phyloP scores from a whole-genome alignment of 2,888 invertebrate species.

The Acanthacorydalis orientalis region DNA sequence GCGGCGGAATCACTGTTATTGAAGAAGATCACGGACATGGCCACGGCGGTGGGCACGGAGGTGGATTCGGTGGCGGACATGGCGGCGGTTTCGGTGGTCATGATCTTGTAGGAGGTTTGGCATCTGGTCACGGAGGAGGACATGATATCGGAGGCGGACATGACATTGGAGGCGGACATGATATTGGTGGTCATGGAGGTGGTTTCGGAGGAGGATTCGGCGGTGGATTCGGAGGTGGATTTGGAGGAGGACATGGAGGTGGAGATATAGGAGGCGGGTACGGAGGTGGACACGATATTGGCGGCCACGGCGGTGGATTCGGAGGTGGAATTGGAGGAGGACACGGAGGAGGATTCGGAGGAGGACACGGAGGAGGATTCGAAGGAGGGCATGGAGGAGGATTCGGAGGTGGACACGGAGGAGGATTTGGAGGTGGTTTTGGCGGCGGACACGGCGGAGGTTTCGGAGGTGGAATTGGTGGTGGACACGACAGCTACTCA shows the following conservation, averaged over 20 bases:
- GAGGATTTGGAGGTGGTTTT: not conserved
- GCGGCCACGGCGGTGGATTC: not conserved
- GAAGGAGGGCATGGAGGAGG: not conserved
- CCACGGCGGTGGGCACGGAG: conserved; percentile 2
- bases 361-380: not conserved
- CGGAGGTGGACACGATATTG: not conserved
- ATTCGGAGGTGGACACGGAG: not conserved
- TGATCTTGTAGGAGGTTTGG: conserved; percentile 7
- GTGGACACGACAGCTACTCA: not conserved
- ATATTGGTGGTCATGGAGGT: not conserved
- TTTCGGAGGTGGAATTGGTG: not conserved
- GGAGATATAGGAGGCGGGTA: not conserved
- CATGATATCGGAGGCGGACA: conserved; percentile 4
- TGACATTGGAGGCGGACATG: conserved; percentile 4
- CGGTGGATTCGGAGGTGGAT: conserved; percentile 5
- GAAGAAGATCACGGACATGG: not conserved
- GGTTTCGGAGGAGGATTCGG: conserved; percentile 4
- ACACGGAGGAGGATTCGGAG: not conserved
- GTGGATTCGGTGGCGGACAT: conserved; percentile 10
- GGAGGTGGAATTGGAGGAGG: not conserved
- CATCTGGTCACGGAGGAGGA: conserved; percentile 9
- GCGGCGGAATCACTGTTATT: conserved; percentile 2
- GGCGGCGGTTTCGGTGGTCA: conserved; percentile 6
- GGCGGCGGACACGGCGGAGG: conserved; percentile 1
- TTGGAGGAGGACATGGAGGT: not conserved